A percentile compares a stretch with the other conserved stretches of the same genome.
Conservation (phyloP, 2,797 vertebrate species). For the Centroberyx gerrardi region DNA sequence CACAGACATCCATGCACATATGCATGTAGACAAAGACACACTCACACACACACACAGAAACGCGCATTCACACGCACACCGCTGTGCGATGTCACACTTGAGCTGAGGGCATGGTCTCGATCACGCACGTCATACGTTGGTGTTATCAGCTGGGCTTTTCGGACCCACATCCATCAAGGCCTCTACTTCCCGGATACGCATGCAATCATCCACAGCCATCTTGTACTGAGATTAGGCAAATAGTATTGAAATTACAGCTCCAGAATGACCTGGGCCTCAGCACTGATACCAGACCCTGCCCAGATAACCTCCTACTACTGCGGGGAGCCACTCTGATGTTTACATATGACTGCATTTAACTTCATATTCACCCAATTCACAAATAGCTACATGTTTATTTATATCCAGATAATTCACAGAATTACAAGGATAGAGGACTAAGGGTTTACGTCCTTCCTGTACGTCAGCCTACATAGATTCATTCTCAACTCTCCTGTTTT, state of each 20-base stretch:
- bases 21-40: background rate
- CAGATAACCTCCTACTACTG: slow-evolving; percentile 54
- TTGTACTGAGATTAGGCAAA: slow-evolving; percentile 75
- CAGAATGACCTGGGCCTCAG: slow-evolving; percentile 41
- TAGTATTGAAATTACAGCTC: slow-evolving; percentile 71
- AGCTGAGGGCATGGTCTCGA: slow-evolving; percentile 26
- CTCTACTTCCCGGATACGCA: slow-evolving; percentile 65
- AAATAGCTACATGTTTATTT: slow-evolving; percentile 13
- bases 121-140: slow-evolving; percentile 54
- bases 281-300: slow-evolving; percentile 36
- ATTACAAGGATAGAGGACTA: background rate
- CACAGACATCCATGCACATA: slow-evolving; percentile 25
- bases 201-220: slow-evolving; percentile 76
- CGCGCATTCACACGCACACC: background rate
- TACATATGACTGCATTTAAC: slow-evolving; percentile 51
- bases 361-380: slow-evolving; percentile 24
- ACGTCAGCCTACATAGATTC: slow-evolving; percentile 9
- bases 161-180: slow-evolving; percentile 76
- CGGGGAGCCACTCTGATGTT: slow-evolving; percentile 23
- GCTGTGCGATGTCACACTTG: slow-evolving; percentile 25
- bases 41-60: slow-evolving; percentile 10
- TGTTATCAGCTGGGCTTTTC: slow-evolving; percentile 68
- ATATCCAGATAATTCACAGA: slow-evolving; percentile 27
- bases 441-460: slow-evolving; percentile 1
- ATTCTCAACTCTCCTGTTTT: background rate